Evolutionary conservation across 1,140 invertebrate genomes (phyloP).

Genomic region (Pentalonia nigronervosa): DNA sequence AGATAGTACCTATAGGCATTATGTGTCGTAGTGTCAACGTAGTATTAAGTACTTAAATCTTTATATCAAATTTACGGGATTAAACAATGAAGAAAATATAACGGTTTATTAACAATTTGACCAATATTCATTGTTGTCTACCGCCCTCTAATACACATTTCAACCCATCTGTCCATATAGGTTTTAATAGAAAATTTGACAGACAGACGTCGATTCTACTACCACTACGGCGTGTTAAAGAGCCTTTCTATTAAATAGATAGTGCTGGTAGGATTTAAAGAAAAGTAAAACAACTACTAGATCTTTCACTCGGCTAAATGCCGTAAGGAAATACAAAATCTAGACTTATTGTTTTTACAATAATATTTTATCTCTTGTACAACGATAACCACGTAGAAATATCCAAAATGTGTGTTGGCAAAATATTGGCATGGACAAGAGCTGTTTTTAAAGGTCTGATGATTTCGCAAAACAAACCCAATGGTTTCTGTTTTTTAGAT

Average conservation of each 20-base stretch:
- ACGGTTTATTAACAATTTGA: background rate
- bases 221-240: background rate
- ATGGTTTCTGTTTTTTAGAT: background rate
- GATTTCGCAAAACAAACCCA: background rate
- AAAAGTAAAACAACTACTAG: background rate
- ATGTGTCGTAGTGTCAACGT: background rate
- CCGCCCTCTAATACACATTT: background rate
- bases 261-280: background rate
- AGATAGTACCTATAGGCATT: too few species aligned
- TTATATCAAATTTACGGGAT: background rate
- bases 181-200: background rate
- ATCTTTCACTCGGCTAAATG: background rate
- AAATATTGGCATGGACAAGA: background rate
- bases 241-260: background rate
- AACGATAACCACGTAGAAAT: background rate
- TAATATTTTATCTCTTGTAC: background rate
- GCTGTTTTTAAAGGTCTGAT: background rate
- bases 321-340: background rate
- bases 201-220: background rate
- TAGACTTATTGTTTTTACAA: background rate
- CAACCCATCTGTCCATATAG: background rate
- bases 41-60: background rate
- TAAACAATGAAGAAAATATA: background rate
- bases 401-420: background rate
- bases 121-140: background rate